phyloP scores from a whole-genome alignment of 2,113 vertebrate species.

The Gobio gobio region DNA sequence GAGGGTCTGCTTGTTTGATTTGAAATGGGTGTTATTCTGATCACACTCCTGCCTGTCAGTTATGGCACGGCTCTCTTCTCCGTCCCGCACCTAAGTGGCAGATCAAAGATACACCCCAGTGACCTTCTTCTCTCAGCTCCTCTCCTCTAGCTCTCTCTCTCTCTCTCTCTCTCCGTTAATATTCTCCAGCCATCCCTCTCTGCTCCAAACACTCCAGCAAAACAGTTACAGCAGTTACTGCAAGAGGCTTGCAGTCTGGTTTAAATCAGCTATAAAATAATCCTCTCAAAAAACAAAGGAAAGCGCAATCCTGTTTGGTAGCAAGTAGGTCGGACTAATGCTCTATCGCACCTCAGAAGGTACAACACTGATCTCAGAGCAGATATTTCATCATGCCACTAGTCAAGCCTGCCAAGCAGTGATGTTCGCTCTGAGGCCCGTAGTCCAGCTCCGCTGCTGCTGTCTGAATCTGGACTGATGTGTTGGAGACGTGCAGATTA shows the following conservation, averaged over 20 bases:
- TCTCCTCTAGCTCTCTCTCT: neutral
- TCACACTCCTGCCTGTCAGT: constrained; percentile 58
- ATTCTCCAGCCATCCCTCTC: constrained; percentile 17
- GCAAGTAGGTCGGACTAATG: neutral
- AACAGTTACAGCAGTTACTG: neutral
- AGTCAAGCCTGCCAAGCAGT: neutral
- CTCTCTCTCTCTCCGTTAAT: constrained; percentile 21
- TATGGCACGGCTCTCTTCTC: constrained; percentile 41
- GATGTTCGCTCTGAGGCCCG: neutral
- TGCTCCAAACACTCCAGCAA: constrained; percentile 23
- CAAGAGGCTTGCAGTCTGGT: neutral
- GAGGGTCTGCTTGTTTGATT: constrained; percentile 51
- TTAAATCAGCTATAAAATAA: neutral
- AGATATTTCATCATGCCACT: neutral
- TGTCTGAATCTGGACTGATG: neutral
- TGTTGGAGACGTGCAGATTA: neutral
- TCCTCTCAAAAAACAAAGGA: neutral
- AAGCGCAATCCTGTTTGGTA: neutral
- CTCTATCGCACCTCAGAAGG: neutral
- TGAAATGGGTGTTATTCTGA: constrained; percentile 65
- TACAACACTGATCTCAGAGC: neutral
- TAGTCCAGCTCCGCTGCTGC: neutral
- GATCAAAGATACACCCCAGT: constrained; percentile 47
- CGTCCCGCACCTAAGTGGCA: constrained; percentile 30
- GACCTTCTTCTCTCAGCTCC: constrained; percentile 40